These are phyloP conservation scores for Myanophis thanlyinensis DNA, from an alignment of 2,113 vertebrate species.

Conservation along the genomic window DNA sequence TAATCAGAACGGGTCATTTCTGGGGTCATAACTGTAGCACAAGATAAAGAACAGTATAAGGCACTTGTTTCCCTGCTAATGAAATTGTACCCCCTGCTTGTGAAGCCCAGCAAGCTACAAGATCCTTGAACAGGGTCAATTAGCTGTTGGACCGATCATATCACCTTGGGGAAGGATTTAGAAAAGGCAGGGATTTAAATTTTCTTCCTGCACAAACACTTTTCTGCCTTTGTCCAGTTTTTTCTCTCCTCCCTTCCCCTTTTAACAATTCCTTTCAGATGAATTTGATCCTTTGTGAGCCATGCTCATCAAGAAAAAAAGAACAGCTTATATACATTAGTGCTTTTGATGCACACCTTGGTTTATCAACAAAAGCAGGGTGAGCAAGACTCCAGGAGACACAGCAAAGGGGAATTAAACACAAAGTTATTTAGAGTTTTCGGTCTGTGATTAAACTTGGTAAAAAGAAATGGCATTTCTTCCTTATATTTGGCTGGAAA, in stretches of 20 bases:
- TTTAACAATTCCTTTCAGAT: not conserved
- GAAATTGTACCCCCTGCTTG: conserved; percentile 9
- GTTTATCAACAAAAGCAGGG: not conserved
- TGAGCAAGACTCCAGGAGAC: not conserved
- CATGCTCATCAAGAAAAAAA: not conserved
- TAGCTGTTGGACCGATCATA: not conserved
- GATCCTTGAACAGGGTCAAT: conserved; percentile 8
- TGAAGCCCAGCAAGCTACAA: conserved; percentile 15
- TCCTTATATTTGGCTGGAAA: not conserved
- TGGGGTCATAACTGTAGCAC: not conserved
- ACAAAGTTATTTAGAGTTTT: not conserved
- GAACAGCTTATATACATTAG: not conserved
- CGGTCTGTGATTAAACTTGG: not conserved
- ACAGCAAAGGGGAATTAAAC: not conserved
- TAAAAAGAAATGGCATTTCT: not conserved
- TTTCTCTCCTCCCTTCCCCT: too few relatives aligned
- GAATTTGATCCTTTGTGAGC: not conserved
- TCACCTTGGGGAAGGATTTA: conserved; percentile 1
- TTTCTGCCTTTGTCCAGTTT: not conserved
- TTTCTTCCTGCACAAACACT: not conserved
- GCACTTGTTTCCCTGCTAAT: not conserved
- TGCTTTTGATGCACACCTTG: not conserved
- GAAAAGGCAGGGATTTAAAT: conserved; percentile 11
- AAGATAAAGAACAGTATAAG: conserved; percentile 8
- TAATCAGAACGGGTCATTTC: conserved; percentile 4